phyloP scores from a whole-genome alignment of 2,797 vertebrate species.

The Phataginus tetradactyla region DNA sequence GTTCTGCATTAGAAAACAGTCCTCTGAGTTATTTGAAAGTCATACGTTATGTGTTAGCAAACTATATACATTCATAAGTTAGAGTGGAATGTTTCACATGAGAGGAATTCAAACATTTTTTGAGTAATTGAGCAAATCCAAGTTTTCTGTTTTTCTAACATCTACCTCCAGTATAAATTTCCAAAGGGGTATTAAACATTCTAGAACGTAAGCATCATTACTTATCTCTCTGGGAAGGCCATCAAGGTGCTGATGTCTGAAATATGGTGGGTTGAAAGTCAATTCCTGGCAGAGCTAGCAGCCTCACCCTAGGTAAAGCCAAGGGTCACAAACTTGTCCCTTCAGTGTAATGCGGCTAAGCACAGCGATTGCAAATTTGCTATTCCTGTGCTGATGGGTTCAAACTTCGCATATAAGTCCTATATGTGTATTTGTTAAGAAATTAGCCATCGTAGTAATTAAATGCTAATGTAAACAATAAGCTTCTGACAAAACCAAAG shows the following conservation, averaged over 20 bases:
- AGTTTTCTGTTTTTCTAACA: background rate
- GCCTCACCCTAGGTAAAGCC: background rate
- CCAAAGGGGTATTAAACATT: background rate
- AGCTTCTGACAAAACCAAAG: background rate
- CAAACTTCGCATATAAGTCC: background rate
- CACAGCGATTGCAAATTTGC: background rate
- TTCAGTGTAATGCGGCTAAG: background rate
- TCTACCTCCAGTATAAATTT: background rate
- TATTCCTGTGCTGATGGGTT: background rate
- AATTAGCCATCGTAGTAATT: background rate
- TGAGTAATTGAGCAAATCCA: background rate
- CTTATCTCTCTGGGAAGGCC: background rate
- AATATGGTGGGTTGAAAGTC: background rate
- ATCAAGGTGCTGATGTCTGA: background rate
- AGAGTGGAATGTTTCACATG: background rate
- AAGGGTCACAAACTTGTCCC: background rate
- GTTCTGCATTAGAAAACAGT: background rate
- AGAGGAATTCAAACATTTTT: background rate
- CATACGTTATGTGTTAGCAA: background rate
- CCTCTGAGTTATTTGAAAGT: background rate
- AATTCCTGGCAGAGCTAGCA: background rate
- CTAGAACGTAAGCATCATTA: background rate
- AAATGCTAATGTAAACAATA: background rate
- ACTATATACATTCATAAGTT: background rate
- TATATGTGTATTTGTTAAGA: background rate